Evolutionary conservation across 2,888 invertebrate species (phyloP), one percentile per base, ranked within the genome.

Genomic region (Venustoraphidia nigricollis): DNA sequence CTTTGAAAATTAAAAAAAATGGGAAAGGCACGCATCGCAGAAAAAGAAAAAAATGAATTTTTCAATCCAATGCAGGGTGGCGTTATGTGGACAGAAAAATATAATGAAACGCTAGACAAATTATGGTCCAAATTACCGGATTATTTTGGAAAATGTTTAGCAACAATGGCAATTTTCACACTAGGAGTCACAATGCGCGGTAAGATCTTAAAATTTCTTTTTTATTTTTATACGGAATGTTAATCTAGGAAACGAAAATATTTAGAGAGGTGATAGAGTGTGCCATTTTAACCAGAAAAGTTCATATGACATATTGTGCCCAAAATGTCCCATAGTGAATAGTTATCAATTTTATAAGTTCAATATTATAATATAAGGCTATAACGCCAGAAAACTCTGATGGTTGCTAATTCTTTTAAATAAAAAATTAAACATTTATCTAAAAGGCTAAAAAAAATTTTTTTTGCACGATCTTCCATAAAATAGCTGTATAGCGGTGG

Each of bases 111-210:
- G 2, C 53, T 80, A 34, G 74, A 76, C 45, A 72, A 70, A 51
- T 65, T 74, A 54, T 79, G 79, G 64, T 65, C 67, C 34, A 69
- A 66, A 52, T 47, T 80, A 6, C 80, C 80, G 1, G 68, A 69
- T 6, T 70, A 69, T 51, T 58, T 79, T 6, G 70, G 69, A 34
- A 70, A 71, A 3, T 62, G 74, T 46, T 65, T 80, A 10, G 77
- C 75, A 0, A 76, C 77, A 0, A 56, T 78, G 0, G 76, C 77
- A 1, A 67, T 80, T 17, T 79, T 80, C 58, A 66, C 75, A 10
- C 67, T 81, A 41, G 81, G 80, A 45, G 68, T 79, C 9, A 76
- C 77, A 1, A 65, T 79, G 38, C 71, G 77, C 68, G 80, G 80
- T 79, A 60, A 59, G 61, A 27, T 27, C 27, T 27, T 54, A 34